Base-by-base conservation (phyloP, 2,888 invertebrate genomes). In the Chironomus riparius region DNA sequence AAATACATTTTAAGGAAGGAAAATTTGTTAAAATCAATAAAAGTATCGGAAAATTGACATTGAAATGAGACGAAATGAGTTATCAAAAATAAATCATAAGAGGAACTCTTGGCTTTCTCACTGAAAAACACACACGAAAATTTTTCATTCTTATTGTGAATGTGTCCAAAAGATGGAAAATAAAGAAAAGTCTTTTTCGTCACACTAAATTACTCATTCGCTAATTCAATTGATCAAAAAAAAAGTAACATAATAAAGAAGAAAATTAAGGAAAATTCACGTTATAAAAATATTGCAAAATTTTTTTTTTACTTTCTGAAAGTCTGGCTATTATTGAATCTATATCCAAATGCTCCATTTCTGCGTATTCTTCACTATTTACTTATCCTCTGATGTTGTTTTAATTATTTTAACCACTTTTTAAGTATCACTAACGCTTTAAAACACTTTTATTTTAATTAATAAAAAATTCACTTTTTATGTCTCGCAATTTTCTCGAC, bases 191-290 rank as follows among this genome's bases (percentile, higher is more conserved):
- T 48, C 4, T 48, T 62, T 61, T 74, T 68, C 24, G 65, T 74
- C 47, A 62, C 74, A 74, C 74, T 68, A 65, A 56, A 71, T 65
- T 74, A 74, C 68, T 74, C 74, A 74, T 74, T 74, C 74, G 74
- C 74, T 74, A 74, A 68, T 21, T 47, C 6, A 74, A 62, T 47
- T 61, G 72, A 62, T 62, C 13, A 56, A 50, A 71, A n/a, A 56
- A 50, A 71, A 56, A 21, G 47, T 15, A 47, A 47, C n/a, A 15
- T 68, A 38, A 68, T 22, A 68, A 38, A 24, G 24, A 47, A 50
- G 47, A 18, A 56, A 71, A 50, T 18, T 71, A 48, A 47, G 21
- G 48, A 70, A 70, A 70, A 50, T 47, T 70, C 22, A 21, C 48
- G 4, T 15, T n/a, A 15, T n/a, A 28, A n/a, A 47, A 38, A 38